Conservation (phyloP, 92 coral and sea anemone genomes). For the Galaxea fascicularis region DNA sequence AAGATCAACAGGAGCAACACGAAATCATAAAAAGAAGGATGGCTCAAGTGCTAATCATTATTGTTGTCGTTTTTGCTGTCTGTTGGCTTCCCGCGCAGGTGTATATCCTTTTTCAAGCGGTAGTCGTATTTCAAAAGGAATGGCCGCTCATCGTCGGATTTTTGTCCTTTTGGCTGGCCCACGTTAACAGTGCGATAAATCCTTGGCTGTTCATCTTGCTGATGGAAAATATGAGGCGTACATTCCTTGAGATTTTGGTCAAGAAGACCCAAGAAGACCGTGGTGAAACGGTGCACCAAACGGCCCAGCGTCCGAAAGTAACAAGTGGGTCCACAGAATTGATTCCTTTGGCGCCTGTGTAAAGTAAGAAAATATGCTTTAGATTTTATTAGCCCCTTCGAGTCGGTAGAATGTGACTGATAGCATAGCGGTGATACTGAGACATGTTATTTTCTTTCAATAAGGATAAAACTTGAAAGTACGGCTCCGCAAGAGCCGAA, state of each 20-base stretch:
- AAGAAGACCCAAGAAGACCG: not conserved
- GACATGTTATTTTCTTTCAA: no score
- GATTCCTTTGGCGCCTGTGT: no score
- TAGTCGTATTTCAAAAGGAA: not conserved
- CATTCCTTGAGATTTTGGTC: not conserved
- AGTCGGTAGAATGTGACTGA: no score
- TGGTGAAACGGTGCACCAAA: no score
- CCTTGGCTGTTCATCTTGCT: conserved; percentile 18
- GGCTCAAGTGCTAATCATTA: not conserved
- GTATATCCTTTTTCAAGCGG: not conserved
- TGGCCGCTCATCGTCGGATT: not conserved
- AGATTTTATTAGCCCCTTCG: no score
- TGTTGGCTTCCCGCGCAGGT: conserved; percentile 36
- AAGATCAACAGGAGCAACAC: not conserved
- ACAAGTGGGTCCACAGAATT: no score
- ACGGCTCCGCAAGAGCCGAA: no score
- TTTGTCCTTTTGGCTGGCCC: not conserved
- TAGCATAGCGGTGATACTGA: no score
- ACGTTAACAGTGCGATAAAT: conserved; percentile 36
- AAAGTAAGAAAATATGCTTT: no score
- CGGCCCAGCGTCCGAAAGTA: no score
- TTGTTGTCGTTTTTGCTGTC: conserved; percentile 16
- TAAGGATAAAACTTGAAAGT: no score
- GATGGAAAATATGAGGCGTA: not conserved
- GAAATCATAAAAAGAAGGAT: not conserved